These are phyloP conservation scores for Clamator glandarius DNA, from an alignment of 2,797 vertebrate species.

Conservation along the genomic window DNA sequence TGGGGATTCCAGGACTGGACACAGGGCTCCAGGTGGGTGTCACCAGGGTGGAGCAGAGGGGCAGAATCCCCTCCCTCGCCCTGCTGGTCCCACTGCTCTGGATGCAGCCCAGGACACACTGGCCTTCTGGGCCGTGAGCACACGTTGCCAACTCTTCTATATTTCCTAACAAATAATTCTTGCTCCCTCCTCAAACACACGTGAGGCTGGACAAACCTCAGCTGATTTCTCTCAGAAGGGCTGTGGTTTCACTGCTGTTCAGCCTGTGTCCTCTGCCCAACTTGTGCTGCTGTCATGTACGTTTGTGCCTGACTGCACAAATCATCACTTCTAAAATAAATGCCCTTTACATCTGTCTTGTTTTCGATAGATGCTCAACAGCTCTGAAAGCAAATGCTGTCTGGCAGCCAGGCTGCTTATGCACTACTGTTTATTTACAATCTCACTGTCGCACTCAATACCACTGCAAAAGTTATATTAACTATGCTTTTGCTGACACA, in stretches of 20 bases:
- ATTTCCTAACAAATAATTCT: not conserved
- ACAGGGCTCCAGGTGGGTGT: no score
- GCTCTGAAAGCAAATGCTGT: not conserved
- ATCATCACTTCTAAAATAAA: not conserved
- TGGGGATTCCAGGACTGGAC: no score
- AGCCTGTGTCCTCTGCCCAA: not conserved
- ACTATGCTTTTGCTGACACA: accelerated
- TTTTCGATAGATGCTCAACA: not conserved
- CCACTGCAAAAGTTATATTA: not conserved
- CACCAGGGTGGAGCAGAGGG: no score
- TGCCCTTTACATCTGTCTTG: not conserved
- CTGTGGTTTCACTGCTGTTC: not conserved
- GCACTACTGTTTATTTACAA: not conserved
- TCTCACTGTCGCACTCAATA: accelerated
- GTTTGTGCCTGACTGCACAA: not conserved
- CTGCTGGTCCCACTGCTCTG: no score
- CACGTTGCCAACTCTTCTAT: no score
- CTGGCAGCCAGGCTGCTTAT: not conserved
- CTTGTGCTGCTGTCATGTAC: accelerated
- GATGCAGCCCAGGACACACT: no score
- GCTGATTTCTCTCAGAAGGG: not conserved
- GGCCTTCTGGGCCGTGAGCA: no score
- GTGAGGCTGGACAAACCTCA: not conserved
- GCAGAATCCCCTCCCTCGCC: no score
- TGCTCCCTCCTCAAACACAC: not conserved